A percentile compares a stretch with the other conserved stretches of the same genome.
phyloP scores from a whole-genome alignment of 2,113 vertebrate species.

The Holacanthus passer region DNA sequence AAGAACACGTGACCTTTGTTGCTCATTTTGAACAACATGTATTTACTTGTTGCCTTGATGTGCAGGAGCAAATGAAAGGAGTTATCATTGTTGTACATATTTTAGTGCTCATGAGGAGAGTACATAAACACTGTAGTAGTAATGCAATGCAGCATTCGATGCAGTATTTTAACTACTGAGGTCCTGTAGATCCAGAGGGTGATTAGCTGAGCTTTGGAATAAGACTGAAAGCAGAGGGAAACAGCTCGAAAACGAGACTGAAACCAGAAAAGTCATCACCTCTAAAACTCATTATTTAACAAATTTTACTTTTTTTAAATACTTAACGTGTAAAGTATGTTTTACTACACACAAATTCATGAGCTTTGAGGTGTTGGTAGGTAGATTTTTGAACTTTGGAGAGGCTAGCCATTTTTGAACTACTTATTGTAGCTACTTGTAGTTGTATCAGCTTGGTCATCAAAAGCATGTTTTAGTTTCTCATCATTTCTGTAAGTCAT shows the following conservation, averaged over 20 bases:
- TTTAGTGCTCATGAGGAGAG: not conserved
- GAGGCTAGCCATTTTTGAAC: not conserved
- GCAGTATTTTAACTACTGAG: not conserved
- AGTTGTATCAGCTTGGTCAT: not conserved
- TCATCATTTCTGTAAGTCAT: no score
- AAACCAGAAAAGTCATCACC: not conserved
- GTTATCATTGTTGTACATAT: not conserved
- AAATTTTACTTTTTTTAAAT: not conserved
- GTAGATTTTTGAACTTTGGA: not conserved
- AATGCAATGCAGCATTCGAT: not conserved
- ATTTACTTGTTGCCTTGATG: constrained; percentile 18
- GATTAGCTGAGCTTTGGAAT: not conserved
- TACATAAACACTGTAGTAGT: not conserved
- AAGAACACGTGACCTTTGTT: constrained; percentile 33
- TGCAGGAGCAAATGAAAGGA: not conserved
- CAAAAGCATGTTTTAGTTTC: not conserved
- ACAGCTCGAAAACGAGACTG: no score
- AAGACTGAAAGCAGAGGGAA: not conserved
- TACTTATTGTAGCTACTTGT: not conserved
- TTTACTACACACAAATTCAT: not conserved
- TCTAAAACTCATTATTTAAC: not conserved
- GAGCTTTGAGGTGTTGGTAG: not conserved
- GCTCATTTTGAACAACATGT: constrained; percentile 24
- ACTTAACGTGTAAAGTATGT: no score
- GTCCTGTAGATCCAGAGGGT: not conserved